Conservation (phyloP, 2,113 vertebrate genomes). For the Cottus gobio region DNA sequence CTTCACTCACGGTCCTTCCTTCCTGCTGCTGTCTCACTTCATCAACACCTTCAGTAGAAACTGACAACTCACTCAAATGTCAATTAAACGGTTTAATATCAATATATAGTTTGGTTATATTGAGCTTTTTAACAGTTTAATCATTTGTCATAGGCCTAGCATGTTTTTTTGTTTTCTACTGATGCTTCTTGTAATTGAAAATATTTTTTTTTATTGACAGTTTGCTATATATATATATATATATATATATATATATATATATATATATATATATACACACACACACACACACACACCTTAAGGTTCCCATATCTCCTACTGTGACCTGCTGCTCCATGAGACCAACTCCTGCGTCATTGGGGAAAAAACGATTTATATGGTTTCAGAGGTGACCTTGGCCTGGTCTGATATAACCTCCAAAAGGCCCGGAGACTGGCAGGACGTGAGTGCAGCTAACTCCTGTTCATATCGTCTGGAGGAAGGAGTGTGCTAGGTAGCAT, state of each 20-base stretch:
- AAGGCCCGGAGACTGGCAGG: not conserved
- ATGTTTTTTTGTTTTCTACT: too few relatives aligned
- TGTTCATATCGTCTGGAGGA: not conserved
- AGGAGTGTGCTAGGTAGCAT: not conserved
- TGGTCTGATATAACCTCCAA: not conserved
- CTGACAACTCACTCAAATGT: not conserved
- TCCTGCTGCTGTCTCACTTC: not conserved
- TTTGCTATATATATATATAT: too few relatives aligned
- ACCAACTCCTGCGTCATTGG: slow-evolving; percentile 37
- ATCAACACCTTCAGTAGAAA: not conserved
- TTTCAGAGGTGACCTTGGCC: slow-evolving; percentile 8
- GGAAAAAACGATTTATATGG: slow-evolving; percentile 21
- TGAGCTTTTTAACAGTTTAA: too few relatives aligned
- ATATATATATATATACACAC: too few relatives aligned
- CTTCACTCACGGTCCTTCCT: too few relatives aligned
- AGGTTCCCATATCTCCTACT: slow-evolving; percentile 48
- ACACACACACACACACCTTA: not conserved
- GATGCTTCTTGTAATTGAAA: too few relatives aligned
- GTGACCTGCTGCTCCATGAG: slow-evolving; percentile 44
- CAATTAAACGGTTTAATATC: too few relatives aligned
- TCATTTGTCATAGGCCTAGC: not conserved
- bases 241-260: too few relatives aligned
- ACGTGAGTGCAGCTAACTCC: not conserved
- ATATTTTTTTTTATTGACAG: too few relatives aligned
- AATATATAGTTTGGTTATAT: too few relatives aligned